Conservation (phyloP, 2,888 invertebrate genomes). For the Lamproptera curius region DNA sequence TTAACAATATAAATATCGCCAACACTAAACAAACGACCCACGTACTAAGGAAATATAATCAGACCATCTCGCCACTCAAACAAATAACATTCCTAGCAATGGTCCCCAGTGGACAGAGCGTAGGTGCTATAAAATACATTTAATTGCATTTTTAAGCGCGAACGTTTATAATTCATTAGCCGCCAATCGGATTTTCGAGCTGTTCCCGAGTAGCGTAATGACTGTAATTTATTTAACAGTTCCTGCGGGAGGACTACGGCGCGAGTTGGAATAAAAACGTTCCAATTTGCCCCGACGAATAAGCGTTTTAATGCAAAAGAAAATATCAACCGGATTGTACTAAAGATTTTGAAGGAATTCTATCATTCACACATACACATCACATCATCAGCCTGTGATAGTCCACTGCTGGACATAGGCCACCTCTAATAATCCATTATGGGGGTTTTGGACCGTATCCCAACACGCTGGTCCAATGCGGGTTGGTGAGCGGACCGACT, state of each 20-base stretch:
- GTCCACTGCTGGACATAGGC: no score
- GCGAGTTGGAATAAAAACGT: constrained; percentile 14
- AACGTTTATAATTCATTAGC: constrained; percentile 17
- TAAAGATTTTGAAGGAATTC: not conserved
- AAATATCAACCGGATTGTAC: not conserved
- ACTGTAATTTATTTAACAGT: constrained; percentile 20
- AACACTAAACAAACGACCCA: no score
- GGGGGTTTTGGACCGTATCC: not conserved
- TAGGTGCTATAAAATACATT: not conserved
- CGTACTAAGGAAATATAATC: no score
- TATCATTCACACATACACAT: not conserved
- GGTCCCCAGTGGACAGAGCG: no score
- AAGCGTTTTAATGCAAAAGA: constrained; percentile 5
- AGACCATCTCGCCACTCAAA: no score
- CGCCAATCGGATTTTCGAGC: constrained; percentile 18
- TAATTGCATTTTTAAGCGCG: constrained; percentile 17
- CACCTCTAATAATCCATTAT: not conserved
- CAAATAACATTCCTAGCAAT: no score
- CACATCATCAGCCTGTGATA: no score
- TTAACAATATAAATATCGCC: no score
- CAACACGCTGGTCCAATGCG: no score
- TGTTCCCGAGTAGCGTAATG: constrained; percentile 19
- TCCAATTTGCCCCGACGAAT: constrained; percentile 12
- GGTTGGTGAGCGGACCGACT: no score
- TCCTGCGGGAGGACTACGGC: constrained; percentile 14